phyloP scores from a whole-genome alignment of 1,140 invertebrate species.

The Galendromus occidentalis region DNA sequence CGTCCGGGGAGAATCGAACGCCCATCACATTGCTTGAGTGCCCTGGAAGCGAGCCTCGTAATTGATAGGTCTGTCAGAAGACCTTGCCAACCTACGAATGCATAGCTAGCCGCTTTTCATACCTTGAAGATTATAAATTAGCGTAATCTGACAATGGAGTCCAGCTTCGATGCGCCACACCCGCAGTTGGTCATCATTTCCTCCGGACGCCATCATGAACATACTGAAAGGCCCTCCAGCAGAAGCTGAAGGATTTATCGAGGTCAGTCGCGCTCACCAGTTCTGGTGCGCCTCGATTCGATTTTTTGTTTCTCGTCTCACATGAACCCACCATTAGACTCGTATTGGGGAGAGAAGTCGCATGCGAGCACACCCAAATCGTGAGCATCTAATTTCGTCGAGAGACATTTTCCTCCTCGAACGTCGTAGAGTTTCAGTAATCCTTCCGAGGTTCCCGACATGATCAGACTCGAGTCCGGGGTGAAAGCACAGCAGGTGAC shows the following conservation, averaged over 20 bases:
- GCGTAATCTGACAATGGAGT: slow-evolving; percentile 20
- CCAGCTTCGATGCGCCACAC: slow-evolving; percentile 42
- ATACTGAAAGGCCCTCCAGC: slow-evolving; percentile 16
- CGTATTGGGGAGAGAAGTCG: slow-evolving; percentile 37
- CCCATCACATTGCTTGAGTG: slow-evolving; percentile 33
- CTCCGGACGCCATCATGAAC: slow-evolving; percentile 43
- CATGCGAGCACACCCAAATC: slow-evolving; percentile 48
- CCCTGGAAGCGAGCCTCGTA: slow-evolving; percentile 12
- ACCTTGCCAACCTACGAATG: too few species aligned
- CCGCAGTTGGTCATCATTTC: slow-evolving; percentile 49
- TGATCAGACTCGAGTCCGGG: slow-evolving; percentile 41
- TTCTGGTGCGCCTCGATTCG: not conserved
- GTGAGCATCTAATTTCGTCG: slow-evolving; percentile 41
- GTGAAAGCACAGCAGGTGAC: slow-evolving; percentile 41
- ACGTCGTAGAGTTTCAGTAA: slow-evolving; percentile 43
- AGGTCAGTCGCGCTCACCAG: not conserved
- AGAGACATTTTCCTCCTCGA: slow-evolving; percentile 27
- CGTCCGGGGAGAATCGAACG: slow-evolving; percentile 39
- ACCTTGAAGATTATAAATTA: slow-evolving; percentile 17
- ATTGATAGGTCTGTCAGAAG: too few species aligned
- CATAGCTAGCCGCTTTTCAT: too few species aligned
- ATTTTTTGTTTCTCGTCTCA: not conserved
- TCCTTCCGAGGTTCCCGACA: slow-evolving; percentile 44
- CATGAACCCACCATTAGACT: slow-evolving; percentile 18
- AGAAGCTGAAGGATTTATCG: slow-evolving; percentile 13